Evolutionary conservation across 2,113 vertebrate genomes (phyloP).

Genomic region (Pantherophis guttatus): DNA sequence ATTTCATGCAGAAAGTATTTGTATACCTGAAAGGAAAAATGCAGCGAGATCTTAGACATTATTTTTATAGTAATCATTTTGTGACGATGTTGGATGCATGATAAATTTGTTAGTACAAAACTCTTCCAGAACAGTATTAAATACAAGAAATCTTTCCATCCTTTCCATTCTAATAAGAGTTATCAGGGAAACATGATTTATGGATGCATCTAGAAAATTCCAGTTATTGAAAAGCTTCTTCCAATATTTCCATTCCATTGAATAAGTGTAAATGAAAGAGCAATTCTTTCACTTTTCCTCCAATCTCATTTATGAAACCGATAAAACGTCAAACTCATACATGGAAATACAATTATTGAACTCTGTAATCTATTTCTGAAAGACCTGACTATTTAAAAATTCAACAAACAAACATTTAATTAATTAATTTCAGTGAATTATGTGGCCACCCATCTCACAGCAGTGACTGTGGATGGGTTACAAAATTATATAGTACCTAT

Average conservation of each 20-base stretch:
- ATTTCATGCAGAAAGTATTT: not conserved
- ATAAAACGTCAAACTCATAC: conserved; percentile 1
- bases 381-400: not conserved
- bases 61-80: not conserved
- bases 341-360: conserved; percentile 12
- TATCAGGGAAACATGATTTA: not conserved
- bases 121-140: not conserved
- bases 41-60: not conserved
- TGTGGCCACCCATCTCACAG: not conserved
- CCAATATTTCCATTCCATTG: not conserved
- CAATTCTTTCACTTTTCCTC: not conserved
- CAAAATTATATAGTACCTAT: not conserved
- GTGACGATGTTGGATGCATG: not conserved
- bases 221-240: not conserved
- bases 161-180: not conserved
- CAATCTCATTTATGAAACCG: not conserved
- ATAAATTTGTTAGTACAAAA: not conserved
- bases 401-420: not conserved
- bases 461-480: not conserved
- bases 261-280: not conserved
- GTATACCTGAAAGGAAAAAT: not conserved
- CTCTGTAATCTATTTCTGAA: conserved; percentile 14
- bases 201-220: not conserved
- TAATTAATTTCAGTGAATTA: not conserved
- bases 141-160: not conserved